Conservation (phyloP, 2,888 invertebrate species). For the Mimas tiliae region DNA sequence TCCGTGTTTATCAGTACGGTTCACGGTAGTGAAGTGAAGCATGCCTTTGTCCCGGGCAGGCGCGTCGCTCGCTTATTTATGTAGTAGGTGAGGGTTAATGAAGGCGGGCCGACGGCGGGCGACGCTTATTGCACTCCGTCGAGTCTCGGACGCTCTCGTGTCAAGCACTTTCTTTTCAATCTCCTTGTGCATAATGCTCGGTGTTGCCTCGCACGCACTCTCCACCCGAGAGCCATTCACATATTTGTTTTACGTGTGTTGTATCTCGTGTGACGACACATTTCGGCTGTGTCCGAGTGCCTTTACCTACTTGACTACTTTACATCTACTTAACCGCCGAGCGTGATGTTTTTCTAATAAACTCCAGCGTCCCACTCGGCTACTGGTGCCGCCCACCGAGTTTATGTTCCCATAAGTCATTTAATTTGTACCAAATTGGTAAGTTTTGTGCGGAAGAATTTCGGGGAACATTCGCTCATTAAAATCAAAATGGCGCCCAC, state of each 20-base stretch:
- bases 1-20: conserved; percentile 57
- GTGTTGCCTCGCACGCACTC: conserved; percentile 76
- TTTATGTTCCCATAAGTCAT: conserved; percentile 24
- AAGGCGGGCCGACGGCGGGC: conserved; percentile 71
- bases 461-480: conserved; percentile 41
- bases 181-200: conserved; percentile 80
- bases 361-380: conserved; percentile 39
- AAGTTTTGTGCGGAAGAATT: conserved; percentile 13
- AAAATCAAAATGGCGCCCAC: conserved; percentile 71
- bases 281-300: conserved; percentile 70
- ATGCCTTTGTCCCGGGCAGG: conserved; percentile 51
- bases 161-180: conserved; percentile 81
- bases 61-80: conserved; percentile 65
- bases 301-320: conserved; percentile 60
- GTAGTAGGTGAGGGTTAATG: conserved; percentile 76
- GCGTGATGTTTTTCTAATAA: conserved; percentile 59
- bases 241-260: conserved; percentile 78
- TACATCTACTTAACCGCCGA: conserved; percentile 66
- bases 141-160: conserved; percentile 77
- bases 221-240: conserved; percentile 66
- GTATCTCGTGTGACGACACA: conserved; percentile 65
- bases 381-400: conserved; percentile 37
- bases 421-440: conserved; percentile 7
- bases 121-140: conserved; percentile 78
- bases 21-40: conserved; percentile 46